Conservation (phyloP, 2,888 invertebrate species). For the Xestia c-nigrum region DNA sequence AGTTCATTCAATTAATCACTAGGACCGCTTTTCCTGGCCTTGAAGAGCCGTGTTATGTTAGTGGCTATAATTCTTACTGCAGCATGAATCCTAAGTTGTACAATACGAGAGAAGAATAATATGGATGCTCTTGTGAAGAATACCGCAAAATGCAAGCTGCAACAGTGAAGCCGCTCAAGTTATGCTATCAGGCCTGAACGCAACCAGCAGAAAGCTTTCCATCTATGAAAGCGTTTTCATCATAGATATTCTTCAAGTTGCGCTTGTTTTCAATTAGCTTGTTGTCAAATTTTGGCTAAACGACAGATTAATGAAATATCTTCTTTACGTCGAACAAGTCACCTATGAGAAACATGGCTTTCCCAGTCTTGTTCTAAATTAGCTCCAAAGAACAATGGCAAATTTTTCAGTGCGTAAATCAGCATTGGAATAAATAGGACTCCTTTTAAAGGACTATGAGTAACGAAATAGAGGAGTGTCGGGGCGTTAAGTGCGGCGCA, state of each 20-base stretch:
- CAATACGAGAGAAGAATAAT: neutral
- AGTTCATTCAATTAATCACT: neutral
- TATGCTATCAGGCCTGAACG: too few relatives aligned
- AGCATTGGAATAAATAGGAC: slow-evolving; percentile 59
- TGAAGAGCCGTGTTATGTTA: neutral
- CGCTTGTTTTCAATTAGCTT: slow-evolving; percentile 22
- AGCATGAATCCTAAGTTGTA: neutral
- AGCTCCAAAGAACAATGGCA: slow-evolving; percentile 27
- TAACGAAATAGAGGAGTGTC: slow-evolving; percentile 59
- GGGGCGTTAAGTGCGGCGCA: slow-evolving; percentile 71
- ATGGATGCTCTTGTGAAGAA: neutral
- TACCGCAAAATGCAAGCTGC: neutral
- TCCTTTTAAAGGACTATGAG: slow-evolving; percentile 61
- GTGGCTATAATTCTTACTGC: neutral
- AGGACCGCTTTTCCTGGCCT: neutral
- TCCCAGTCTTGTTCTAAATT: slow-evolving; percentile 18
- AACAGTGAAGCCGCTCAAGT: neutral
- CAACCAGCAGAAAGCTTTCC: neutral
- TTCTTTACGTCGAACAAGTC: neutral
- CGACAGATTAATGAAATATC: too few relatives aligned
- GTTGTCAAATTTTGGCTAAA: too few relatives aligned
- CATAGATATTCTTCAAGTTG: neutral
- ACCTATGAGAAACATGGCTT: neutral
- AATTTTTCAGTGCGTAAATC: slow-evolving; percentile 55
- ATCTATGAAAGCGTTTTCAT: neutral